phyloP scores from a whole-genome alignment of 2,113 vertebrate species.

The Periophthalmodon schlosseri region DNA sequence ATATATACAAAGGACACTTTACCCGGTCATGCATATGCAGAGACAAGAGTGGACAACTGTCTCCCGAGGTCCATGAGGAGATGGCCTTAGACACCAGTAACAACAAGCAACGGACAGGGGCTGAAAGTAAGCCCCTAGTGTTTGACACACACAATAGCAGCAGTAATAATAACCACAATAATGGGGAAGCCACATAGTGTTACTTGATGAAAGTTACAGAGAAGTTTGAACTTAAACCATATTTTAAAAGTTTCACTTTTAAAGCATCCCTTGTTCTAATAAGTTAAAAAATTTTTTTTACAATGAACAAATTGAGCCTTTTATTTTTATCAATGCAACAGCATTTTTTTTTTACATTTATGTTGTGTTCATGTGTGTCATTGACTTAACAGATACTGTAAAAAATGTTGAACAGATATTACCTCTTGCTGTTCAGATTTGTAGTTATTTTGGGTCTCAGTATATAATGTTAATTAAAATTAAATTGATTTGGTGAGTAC shows the following conservation, averaged over 20 bases:
- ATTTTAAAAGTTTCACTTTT: background rate
- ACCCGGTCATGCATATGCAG: conserved; percentile 35
- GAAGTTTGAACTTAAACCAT: background rate
- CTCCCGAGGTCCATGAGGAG: conserved; percentile 2
- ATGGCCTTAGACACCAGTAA: background rate
- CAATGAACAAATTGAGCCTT: background rate
- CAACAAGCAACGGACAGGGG: background rate
- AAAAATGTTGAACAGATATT: background rate
- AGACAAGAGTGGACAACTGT: conserved; percentile 5
- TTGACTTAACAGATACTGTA: background rate
- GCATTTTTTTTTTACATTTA: background rate
- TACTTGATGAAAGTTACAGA: conserved; percentile 1
- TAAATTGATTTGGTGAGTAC: background rate
- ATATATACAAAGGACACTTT: conserved; percentile 69
- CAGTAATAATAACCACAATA: conserved; percentile 57
- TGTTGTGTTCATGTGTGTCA: background rate
- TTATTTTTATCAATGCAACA: background rate
- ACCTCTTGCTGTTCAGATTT: background rate
- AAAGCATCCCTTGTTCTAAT: no score
- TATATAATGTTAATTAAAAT: background rate
- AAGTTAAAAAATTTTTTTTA: background rate
- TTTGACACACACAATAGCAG: conserved; percentile 11
- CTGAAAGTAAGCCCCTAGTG: conserved; percentile 49
- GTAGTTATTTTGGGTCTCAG: background rate
- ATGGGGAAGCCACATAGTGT: background rate